Base-by-base conservation (phyloP, 2,797 vertebrate species). In the Delichon dasypus region DNA sequence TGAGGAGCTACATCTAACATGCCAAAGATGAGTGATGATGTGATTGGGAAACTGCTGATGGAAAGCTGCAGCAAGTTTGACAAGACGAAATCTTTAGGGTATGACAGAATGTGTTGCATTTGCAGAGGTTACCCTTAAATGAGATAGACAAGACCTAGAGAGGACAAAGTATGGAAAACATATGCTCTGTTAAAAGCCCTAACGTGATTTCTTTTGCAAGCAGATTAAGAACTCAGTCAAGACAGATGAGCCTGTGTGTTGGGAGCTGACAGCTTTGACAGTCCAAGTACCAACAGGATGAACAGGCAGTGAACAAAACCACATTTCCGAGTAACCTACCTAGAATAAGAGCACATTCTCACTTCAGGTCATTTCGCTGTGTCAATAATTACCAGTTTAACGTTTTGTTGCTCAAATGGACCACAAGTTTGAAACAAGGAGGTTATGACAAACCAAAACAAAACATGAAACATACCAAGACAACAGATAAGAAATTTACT, bases 341-440 rank as follows among this genome's bases (percentile, higher is more conserved):
- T n/a, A 72, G 44, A 80, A 48, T 19, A 65, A 90, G 22, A 64
- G 38, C 0, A 5, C 5, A 60, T 16, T 54, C 27, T 55, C 57
- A 44, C 48, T 67, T 76, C 27, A 58, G 36, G 42, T 74, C 21
- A 55, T 36, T 80, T 77, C 42, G 88, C 65, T 83, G 38, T 22
- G 38, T 68, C 80, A 25, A 53, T 27, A 66, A 84, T 91, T 87
- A 75, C 17, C 65, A 65, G 27, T 91, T 96, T 85, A 90, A 91
- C 70, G 78, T 91, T 94, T 96, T 29, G 38, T 29, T 47, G 84
- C 72, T 77, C 74, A 16, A 83, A 79, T 77, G 65, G 72, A 79
- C 87, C 70, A 78, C 47, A 80, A 45, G 45, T 89, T 89, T 47
- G 71, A 94, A 96, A 91, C 93, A 78, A 91, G 65, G 74, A 79